These are phyloP conservation scores for Acanthurus tractus DNA, from an alignment of 2,797 vertebrate genomes.

Conservation along the genomic window DNA sequence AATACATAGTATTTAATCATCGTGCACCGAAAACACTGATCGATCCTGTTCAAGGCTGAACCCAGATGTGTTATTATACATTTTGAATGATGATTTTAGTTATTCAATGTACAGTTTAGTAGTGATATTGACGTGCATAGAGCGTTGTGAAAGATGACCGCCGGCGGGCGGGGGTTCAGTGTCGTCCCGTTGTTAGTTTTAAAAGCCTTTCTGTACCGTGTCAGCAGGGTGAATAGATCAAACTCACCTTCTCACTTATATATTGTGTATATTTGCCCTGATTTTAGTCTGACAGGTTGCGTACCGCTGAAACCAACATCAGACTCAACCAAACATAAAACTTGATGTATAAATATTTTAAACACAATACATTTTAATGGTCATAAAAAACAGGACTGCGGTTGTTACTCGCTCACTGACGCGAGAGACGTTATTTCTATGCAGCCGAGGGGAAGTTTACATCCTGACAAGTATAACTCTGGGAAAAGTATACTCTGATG, in stretches of 20 bases:
- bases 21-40: no score
- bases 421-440: background rate
- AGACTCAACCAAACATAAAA: background rate
- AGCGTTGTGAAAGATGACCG: background rate
- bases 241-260: background rate
- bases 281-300: background rate
- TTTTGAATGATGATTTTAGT: no score
- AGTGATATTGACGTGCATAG: background rate
- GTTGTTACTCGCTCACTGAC: background rate
- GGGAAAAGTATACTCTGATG: fast-evolving
- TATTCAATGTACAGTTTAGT: no score
- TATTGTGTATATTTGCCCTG: background rate
- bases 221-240: slow-evolving; percentile 34
- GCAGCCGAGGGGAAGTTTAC: background rate
- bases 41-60: no score
- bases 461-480: slow-evolving; percentile 32
- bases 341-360: fast-evolving
- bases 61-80: background rate
- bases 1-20: no score
- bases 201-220: background rate
- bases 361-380: background rate
- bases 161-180: background rate
- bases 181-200: fast-evolving
- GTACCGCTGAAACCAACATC: background rate
- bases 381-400: fast-evolving